A percentile compares a stretch with the other conserved stretches of the same genome.
These are phyloP conservation scores for Crypturellus tataupa DNA, from an alignment of 2,797 vertebrate species.

Conservation along the genomic window DNA sequence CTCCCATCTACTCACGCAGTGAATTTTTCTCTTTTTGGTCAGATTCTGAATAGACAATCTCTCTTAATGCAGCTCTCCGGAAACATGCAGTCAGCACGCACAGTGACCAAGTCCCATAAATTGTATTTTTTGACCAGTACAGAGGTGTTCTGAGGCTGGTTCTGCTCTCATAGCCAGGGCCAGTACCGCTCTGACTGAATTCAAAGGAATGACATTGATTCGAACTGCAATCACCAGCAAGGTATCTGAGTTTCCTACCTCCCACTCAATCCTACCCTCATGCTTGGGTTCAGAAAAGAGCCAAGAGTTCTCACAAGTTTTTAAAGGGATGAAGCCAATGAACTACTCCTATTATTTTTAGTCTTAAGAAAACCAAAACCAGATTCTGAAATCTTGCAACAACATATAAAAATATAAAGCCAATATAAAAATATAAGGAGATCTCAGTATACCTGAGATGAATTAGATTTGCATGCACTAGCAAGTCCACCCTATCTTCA, in stretches of 20 bases:
- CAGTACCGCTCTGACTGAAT: slow-evolving; percentile 16
- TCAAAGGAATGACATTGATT: slow-evolving; percentile 38
- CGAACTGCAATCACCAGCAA: slow-evolving; percentile 36
- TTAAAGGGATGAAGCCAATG: not conserved
- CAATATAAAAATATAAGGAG: not conserved
- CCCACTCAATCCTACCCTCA: not conserved
- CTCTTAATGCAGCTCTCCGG: slow-evolving; percentile 26
- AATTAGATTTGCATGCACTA: not conserved
- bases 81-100: not conserved
- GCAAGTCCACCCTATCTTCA: not conserved
- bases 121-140: not conserved
- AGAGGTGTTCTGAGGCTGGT: slow-evolving; percentile 1
- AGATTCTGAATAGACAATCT: slow-evolving; percentile 9
- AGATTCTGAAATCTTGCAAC: not conserved
- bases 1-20: not conserved
- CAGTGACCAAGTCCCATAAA: slow-evolving; percentile 5
- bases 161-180: slow-evolving; percentile 25
- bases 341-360: not conserved
- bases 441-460: not conserved
- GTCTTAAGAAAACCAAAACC: not conserved
- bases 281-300: not conserved
- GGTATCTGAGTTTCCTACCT: slow-evolving; percentile 50
- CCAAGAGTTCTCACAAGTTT: slow-evolving; percentile 14
- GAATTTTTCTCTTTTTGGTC: slow-evolving; percentile 23
- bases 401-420: not conserved